phyloP scores from a whole-genome alignment of 2,888 invertebrate genomes.

The Campoplex nolae region DNA sequence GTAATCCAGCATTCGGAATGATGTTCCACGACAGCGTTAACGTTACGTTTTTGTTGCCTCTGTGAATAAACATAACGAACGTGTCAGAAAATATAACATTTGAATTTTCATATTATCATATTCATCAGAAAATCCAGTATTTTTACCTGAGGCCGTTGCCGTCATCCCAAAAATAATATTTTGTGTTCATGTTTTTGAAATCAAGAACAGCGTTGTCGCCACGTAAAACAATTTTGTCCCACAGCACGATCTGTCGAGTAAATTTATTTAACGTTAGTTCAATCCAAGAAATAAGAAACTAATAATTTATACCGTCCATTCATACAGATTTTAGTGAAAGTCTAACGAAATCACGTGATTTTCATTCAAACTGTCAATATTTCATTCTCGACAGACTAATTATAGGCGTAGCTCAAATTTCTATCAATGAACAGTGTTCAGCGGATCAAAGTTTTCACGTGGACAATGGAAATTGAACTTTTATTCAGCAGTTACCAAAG shows the following conservation, averaged over 20 bases:
- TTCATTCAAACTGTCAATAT: too few relatives aligned
- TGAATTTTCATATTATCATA: background rate
- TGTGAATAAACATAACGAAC: constrained; percentile 80
- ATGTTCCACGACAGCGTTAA: constrained; percentile 99
- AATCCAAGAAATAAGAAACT: background rate
- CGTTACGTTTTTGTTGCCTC: constrained; percentile 97
- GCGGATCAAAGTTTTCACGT: background rate
- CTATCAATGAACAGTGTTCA: background rate
- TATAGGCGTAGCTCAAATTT: background rate
- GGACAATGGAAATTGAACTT: background rate
- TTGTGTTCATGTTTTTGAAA: constrained; percentile 97
- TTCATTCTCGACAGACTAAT: background rate
- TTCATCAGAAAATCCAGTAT: constrained; percentile 16
- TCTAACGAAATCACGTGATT: too few relatives aligned
- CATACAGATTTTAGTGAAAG: too few relatives aligned
- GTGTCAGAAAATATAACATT: background rate
- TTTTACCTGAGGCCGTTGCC: constrained; percentile 97
- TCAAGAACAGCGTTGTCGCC: constrained; percentile 97
- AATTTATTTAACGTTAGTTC: background rate
- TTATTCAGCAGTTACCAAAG: background rate
- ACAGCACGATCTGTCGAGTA: constrained; percentile 92
- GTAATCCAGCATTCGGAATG: constrained; percentile 98
- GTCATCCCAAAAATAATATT: constrained; percentile 99
- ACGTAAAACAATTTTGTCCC: constrained; percentile 99
- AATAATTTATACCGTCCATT: background rate